Conservation (phyloP, 2,888 invertebrate species). For the Tenthredo mesomela region DNA sequence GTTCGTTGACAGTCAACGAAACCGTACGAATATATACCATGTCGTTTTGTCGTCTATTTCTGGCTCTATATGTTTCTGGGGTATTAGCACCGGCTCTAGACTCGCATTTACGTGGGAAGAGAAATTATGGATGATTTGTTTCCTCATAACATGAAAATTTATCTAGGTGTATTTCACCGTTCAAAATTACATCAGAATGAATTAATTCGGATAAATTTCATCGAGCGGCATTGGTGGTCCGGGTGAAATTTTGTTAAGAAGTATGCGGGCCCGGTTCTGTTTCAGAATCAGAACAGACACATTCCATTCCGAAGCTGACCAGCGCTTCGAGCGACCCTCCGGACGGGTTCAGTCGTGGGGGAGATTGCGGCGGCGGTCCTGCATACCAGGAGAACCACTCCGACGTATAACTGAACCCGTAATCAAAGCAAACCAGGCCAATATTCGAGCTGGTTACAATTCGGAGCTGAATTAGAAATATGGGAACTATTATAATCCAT, state of each 20-base stretch:
- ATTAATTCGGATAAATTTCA: neutral
- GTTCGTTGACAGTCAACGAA: conserved; percentile 48
- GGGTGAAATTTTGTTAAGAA: conserved; percentile 52
- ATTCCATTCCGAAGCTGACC: conserved; percentile 75
- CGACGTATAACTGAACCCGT: conserved; percentile 66
- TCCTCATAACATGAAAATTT: neutral
- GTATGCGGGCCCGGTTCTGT: conserved; percentile 51
- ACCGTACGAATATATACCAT: conserved; percentile 31
- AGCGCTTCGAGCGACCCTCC: conserved; percentile 61
- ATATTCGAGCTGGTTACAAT: conserved; percentile 26
- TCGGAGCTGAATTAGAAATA: neutral
- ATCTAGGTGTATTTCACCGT: neutral
- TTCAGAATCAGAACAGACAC: conserved; percentile 75
- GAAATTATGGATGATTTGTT: neutral
- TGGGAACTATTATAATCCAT: neutral
- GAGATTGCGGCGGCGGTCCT: conserved; percentile 74
- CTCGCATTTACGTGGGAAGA: neutral
- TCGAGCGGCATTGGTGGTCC: conserved; percentile 67
- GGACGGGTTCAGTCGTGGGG: conserved; percentile 65
- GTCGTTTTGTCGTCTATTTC: conserved; percentile 19
- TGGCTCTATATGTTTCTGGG: neutral
- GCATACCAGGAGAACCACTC: conserved; percentile 67
- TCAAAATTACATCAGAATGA: neutral
- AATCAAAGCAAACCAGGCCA: conserved; percentile 52
- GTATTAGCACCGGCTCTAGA: neutral